Evolutionary conservation across 2,888 invertebrate species (phyloP), one percentile per base, ranked within the genome.

Genomic region (Therioaphis trifolii): DNA sequence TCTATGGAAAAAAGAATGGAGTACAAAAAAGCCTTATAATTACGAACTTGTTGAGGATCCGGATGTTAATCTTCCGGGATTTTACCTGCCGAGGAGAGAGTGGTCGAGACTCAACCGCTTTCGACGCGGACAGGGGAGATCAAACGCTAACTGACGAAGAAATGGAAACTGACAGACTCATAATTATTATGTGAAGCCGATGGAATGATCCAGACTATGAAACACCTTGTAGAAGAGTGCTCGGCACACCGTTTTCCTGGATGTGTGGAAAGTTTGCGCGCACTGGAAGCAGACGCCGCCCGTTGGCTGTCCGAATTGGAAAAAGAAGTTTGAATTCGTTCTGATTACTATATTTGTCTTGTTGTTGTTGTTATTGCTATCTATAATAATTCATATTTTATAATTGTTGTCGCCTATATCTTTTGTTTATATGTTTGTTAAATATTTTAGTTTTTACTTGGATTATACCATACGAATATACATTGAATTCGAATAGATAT

Each of bases 1-100:
- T n/a, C n/a, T n/a, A n/a, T n/a, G 29, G 74, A 74, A 55, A 74
- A n/a, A 35, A 35, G 35, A 58, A 55, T 58, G 74, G 74, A 55
- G 35, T 14, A 74, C 21, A 4, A 55, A 74, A 55, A 74, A 21
- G 35, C 46, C 71, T 49, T 27, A 72, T 52, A 72, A 69, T 21
- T 69, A 43, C n/a, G 69, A 69, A 69, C 21, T 69, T 35, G 43
- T 69, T 4, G 43, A n/a, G 49, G 52, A 72, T 9, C 71, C 71
- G 49, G 71, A 72, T 72, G 14, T 27, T 12, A 72, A 27, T 27
- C 71, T 49, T 27, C 49, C 29, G 27, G 49, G 46, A 49, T 72
- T 72, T 71, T 27, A 61, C 11, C 43, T 43, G 4, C 43, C 4
- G 4, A 43, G 43, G 43, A 43, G 43, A 43, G 43, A 43, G 43